phyloP scores from a whole-genome alignment of 2,888 invertebrate species.

The Polydrusus cervinus region DNA sequence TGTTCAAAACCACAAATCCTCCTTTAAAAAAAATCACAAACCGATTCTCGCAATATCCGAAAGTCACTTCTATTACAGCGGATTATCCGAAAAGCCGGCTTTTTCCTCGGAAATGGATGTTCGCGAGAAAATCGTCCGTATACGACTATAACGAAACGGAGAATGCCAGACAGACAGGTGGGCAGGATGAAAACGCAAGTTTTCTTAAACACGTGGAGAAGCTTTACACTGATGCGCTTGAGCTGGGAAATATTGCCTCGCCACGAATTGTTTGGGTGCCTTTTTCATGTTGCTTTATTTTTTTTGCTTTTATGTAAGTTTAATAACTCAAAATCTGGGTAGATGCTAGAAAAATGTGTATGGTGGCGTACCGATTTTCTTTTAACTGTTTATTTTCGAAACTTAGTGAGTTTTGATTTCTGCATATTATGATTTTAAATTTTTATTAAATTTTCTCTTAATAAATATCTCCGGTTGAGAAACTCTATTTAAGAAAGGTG shows the following conservation, averaged over 20 bases:
- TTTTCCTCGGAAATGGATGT: slow-evolving; percentile 19
- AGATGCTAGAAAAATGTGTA: not conserved
- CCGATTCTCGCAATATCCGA: slow-evolving; percentile 3
- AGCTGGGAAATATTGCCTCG: not conserved
- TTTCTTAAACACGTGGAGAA: slow-evolving; percentile 47
- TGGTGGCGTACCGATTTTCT: no score
- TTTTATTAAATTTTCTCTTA: no score
- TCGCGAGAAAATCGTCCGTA: slow-evolving; percentile 8
- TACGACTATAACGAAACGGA: slow-evolving; percentile 11
- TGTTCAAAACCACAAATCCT: not conserved
- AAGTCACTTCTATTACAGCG: slow-evolving; percentile 14
- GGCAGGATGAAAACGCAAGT: slow-evolving; percentile 51
- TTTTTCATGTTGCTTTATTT: slow-evolving; percentile 15
- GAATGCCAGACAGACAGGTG: slow-evolving; percentile 48
- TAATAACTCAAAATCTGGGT: not conserved
- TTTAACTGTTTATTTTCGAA: no score
- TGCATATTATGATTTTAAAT: no score
- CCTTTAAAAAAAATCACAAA: slow-evolving; percentile 16
- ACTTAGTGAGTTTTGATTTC: no score
- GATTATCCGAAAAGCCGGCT: slow-evolving; percentile 13
- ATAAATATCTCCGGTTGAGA: no score
- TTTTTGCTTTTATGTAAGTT: not conserved
- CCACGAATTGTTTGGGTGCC: slow-evolving; percentile 33
- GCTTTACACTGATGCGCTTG: slow-evolving; percentile 26
- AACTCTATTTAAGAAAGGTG: no score